phyloP scores from a whole-genome alignment of 2,113 vertebrate species.

The Microcebus griseorufus region DNA sequence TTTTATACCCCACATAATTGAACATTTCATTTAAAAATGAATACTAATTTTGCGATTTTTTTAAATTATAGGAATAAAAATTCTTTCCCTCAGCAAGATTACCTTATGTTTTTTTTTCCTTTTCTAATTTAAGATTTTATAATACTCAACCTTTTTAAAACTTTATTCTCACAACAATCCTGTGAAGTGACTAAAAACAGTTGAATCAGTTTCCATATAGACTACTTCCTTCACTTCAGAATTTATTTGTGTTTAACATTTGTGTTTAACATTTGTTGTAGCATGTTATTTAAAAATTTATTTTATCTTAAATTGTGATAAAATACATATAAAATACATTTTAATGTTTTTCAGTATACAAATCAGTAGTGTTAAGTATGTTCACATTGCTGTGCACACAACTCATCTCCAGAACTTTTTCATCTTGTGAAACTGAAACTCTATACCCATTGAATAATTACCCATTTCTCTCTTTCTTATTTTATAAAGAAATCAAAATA shows the following conservation, averaged over 20 bases:
- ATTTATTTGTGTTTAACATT: not conserved
- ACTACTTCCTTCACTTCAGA: not conserved
- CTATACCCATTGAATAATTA: not conserved
- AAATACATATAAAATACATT: not conserved
- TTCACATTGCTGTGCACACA: not conserved
- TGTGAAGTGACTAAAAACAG: not conserved
- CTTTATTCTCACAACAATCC: not conserved
- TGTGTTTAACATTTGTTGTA: not conserved
- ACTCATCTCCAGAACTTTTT: not conserved
- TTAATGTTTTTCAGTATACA: not conserved
- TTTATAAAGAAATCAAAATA: not conserved
- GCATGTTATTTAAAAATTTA: not conserved
- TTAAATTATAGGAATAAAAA: constrained; percentile 30
- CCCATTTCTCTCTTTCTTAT: not conserved
- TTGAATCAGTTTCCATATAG: constrained; percentile 14
- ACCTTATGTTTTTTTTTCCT: not conserved
- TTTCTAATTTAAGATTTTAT: not conserved
- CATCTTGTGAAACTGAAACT: not conserved
- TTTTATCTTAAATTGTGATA: not conserved
- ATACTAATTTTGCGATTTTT: not conserved
- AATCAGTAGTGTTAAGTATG: not conserved
- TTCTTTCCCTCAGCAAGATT: not conserved
- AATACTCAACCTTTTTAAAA: not conserved
- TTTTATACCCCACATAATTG: not conserved
- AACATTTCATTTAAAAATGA: constrained; percentile 22